These are phyloP conservation scores for Eremobia ochroleuca DNA, from an alignment of 2,888 invertebrate genomes.

Conservation along the genomic window DNA sequence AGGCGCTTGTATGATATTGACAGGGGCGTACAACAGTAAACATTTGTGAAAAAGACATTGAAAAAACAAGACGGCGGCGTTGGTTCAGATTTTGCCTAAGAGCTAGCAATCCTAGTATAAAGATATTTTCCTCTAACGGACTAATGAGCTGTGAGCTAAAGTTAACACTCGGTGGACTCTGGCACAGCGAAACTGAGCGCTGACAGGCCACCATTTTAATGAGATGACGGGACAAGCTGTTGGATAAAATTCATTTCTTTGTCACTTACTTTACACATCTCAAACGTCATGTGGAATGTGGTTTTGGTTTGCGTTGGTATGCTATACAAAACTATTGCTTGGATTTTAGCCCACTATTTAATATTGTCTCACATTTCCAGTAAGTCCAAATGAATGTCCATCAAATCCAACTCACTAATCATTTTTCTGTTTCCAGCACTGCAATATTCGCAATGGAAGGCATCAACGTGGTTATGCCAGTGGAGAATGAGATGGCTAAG, in stretches of 20 bases:
- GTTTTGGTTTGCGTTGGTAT: background rate
- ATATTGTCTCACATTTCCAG: background rate
- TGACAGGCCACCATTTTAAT: background rate
- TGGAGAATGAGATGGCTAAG: constrained; percentile 97
- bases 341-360: background rate
- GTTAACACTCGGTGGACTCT: background rate
- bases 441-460: constrained; percentile 99
- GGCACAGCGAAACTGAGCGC: background rate
- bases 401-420: background rate
- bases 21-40: no score
- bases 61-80: background rate
- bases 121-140: background rate
- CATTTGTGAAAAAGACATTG: background rate
- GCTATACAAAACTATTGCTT: background rate
- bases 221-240: background rate
- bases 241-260: background rate
- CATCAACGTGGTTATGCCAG: constrained; percentile 97
- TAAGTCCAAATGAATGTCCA: background rate
- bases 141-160: background rate
- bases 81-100: background rate
- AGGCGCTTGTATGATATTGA: background rate
- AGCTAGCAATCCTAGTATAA: background rate
- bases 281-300: background rate
- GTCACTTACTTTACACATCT: background rate
- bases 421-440: constrained; percentile 91